A percentile compares a stretch with the other conserved stretches of the same genome.
These are phyloP conservation scores for Passer domesticus DNA, from an alignment of 2,113 vertebrate species.

Conservation along the genomic window DNA sequence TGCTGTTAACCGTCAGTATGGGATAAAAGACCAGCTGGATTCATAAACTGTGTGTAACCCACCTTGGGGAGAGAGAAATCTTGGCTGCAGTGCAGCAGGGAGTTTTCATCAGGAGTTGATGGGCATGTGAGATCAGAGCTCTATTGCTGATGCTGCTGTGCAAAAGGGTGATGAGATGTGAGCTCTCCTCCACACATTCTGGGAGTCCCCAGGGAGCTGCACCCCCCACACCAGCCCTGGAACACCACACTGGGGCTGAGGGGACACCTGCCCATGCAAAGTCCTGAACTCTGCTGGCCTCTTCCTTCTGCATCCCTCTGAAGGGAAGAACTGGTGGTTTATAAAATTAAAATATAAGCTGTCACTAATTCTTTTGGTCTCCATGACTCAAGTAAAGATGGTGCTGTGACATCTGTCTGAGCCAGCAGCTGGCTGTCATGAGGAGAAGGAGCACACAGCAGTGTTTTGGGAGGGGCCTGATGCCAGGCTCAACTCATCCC, in stretches of 20 bases:
- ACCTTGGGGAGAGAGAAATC: background rate
- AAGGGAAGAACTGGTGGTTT: background rate
- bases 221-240: background rate
- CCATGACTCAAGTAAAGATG: background rate
- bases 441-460: background rate
- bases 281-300: background rate
- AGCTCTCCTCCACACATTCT: background rate
- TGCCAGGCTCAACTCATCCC: background rate
- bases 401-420: background rate
- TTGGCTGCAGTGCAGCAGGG: background rate
- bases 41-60: background rate
- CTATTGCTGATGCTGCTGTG: background rate
- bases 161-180: fast-evolving
- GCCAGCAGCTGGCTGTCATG: background rate
- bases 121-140: background rate
- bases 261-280: fast-evolving
- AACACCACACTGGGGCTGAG: fast-evolving
- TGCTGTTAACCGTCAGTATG: background rate
- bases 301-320: background rate
- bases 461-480: background rate
- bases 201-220: background rate
- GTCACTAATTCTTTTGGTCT: background rate
- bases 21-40: constrained; percentile 2
- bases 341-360: background rate
- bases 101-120: background rate